Evolutionary conservation across 1,140 invertebrate species (phyloP).

Genomic region (Centruroides sculpturatus): DNA sequence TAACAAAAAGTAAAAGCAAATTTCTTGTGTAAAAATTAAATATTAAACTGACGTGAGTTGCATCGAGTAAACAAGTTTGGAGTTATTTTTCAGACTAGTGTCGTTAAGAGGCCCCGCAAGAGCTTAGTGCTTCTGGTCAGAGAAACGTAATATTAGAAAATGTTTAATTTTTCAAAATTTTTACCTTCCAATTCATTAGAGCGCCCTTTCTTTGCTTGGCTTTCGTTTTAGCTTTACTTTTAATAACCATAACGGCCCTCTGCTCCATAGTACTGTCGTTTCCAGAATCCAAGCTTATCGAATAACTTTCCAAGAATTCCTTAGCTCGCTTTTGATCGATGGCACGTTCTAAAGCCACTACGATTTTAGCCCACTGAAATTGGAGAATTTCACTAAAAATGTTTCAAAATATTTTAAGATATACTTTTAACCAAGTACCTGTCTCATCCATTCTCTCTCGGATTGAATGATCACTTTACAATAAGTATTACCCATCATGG

Average conservation of each 20-base stretch:
- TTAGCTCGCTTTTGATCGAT: slow-evolving; percentile 77
- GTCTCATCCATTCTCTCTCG: slow-evolving; percentile 97
- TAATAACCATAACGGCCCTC: slow-evolving; percentile 93
- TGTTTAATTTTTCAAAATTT: no score
- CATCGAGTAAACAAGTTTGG: no score
- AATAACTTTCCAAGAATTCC: slow-evolving; percentile 85
- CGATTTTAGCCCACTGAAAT: slow-evolving; percentile 89
- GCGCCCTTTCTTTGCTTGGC: slow-evolving; percentile 92
- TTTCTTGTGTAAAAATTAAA: no score
- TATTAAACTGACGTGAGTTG: no score
- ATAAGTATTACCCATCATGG: slow-evolving; percentile 99
- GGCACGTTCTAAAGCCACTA: slow-evolving; percentile 83
- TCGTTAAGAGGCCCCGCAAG: no score
- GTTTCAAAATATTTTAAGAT: neutral
- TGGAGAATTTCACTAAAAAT: no score
- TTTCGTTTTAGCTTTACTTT: slow-evolving; percentile 87
- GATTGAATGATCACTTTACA: slow-evolving; percentile 94
- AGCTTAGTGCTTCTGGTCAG: no score
- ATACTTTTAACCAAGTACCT: slow-evolving; percentile 40
- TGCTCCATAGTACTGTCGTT: slow-evolving; percentile 19
- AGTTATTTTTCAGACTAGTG: no score
- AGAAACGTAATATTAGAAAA: no score
- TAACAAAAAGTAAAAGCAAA: no score
- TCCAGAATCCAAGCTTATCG: slow-evolving; percentile 59
- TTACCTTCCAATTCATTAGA: slow-evolving; percentile 90